Evolutionary conservation across 1,140 invertebrate species (phyloP), one percentile per base, ranked within the genome.

Genomic region (Anadara kagoshimensis): DNA sequence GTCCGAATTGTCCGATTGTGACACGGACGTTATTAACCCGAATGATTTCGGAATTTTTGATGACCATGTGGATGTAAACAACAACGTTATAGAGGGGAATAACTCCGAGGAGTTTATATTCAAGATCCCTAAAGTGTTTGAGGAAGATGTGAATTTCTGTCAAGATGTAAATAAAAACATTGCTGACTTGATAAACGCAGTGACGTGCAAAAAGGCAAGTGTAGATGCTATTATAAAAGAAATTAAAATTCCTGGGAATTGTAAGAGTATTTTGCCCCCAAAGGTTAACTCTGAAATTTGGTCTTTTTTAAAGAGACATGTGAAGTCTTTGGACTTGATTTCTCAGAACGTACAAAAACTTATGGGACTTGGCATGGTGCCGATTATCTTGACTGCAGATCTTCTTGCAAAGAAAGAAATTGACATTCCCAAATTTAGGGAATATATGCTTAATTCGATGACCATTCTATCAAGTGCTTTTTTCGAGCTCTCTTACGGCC

Each of bases 61-160:
- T n/a, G n/a, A n/a, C n/a, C n/a, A n/a, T n/a, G n/a, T n/a, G n/a
- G n/a, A n/a, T n/a, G n/a, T n/a, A n/a, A n/a, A n/a, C n/a, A n/a
- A n/a, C n/a, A n/a, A n/a, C n/a, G n/a, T n/a, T n/a, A n/a, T n/a
- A n/a, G n/a, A n/a, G n/a, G n/a, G n/a, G n/a, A n/a, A n/a, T n/a
- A n/a, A n/a, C n/a, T n/a, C n/a, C n/a, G n/a, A n/a, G n/a, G n/a
- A n/a, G n/a, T n/a, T n/a, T n/a, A n/a, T n/a, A 53, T 53, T 5
- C 22, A 20, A 53, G 18, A 20, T 53, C 10, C 51, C 51, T 53
- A 53, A 53, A 53, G 22, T 53, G 18, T 53, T 53, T 53, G 51
- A 53, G 51, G 51, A 53, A 7, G 51, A 53, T 53, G 51, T 53
- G 8, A 53, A 53, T 16, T 53, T 53, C 51, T 8, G 51, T 53